Evolutionary conservation across 2,113 vertebrate species (phyloP), one percentile per base, ranked within the genome.

Genomic region (Vulpes vulpes): DNA sequence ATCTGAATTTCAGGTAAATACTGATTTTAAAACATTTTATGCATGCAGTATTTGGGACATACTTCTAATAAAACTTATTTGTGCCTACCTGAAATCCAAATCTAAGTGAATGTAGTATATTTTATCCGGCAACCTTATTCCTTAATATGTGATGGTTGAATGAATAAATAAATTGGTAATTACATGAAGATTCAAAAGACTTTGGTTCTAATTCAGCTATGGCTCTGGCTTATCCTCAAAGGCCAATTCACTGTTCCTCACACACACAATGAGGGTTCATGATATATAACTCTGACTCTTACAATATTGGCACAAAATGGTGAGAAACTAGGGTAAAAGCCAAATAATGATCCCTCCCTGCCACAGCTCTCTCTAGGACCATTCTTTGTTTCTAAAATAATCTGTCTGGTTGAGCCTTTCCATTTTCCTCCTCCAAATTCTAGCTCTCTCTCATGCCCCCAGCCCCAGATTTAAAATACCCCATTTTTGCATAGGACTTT

Each of bases 1-100:
- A 80, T 86, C 62, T 67, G 85, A 94, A 92, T 88, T 95, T 94
- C n/a, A 49, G 11, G 59, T 64, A 87, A 43, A 57, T 43, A 43
- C 43, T 43, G 43, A 43, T 43, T 43, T 43, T 43, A 43, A 43
- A 43, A 43, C 43, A 43, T 15, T 81, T 51, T 60, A 86, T 19
- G 22, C 57, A 14, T 67, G 3, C 6, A 94, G 20, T 67, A 85
- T 67, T 82, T 65, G 38, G 12, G 25, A 76, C 5, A 59, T 62
- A 43, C 17, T 35, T 60, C 32, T 2, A 53, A n/a, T 87, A 51
- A 92, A 95, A 74, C 67, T 55, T n/a, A 86, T 71, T 67, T 15
- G 8, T 69, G 51, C 32, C 57, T 74, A n/a, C 27, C 49, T 89
- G 57, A 79, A 95, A 91, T 89, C 62, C n/a, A 67, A 78, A 76